Percentiles rank a stretch among this genome's conserved stretches.
Evolutionary conservation across 2,888 invertebrate species (phyloP).

Genomic region (Villa cingulata): DNA sequence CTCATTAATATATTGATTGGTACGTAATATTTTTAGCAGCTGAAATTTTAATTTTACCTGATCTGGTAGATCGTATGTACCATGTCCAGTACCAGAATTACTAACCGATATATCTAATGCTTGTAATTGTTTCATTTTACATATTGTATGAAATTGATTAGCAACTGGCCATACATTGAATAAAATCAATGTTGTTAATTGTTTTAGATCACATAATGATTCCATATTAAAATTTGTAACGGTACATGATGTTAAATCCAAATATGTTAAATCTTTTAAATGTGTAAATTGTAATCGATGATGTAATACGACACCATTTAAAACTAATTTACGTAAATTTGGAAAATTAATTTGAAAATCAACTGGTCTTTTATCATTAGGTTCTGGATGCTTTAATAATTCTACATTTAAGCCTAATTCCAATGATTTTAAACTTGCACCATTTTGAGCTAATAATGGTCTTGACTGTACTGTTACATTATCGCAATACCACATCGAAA

Average conservation of each 20-base stretch:
- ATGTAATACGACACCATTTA: constrained; percentile 34
- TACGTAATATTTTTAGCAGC: too few relatives aligned
- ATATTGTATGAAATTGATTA: constrained; percentile 45
- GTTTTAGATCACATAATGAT: constrained; percentile 44
- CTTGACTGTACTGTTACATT: constrained; percentile 50
- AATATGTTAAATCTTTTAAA: constrained; percentile 27
- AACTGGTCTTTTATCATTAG: constrained; percentile 41
- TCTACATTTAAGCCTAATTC: constrained; percentile 55
- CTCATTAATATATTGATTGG: neutral
- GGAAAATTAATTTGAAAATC: constrained; percentile 42
- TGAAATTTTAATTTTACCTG: constrained; percentile 29
- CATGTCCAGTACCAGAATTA: constrained; percentile 46
- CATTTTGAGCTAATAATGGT: constrained; percentile 52
- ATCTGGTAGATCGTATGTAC: constrained; percentile 63
- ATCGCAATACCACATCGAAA: constrained; percentile 64
- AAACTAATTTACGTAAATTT: constrained; percentile 30
- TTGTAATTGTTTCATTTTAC: constrained; percentile 42
- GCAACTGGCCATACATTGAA: constrained; percentile 59
- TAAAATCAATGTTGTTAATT: constrained; percentile 60
- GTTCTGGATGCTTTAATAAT: constrained; percentile 42
- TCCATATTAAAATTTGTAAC: constrained; percentile 34
- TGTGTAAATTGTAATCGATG: constrained; percentile 29
- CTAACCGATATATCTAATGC: constrained; percentile 78
- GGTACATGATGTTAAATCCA: constrained; percentile 33
- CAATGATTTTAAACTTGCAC: constrained; percentile 53